Percentiles rank a stretch among this genome's conserved stretches.
These are phyloP conservation scores for Leptinotarsa texana DNA, from an alignment of 1,140 invertebrate species.

Conservation along the genomic window DNA sequence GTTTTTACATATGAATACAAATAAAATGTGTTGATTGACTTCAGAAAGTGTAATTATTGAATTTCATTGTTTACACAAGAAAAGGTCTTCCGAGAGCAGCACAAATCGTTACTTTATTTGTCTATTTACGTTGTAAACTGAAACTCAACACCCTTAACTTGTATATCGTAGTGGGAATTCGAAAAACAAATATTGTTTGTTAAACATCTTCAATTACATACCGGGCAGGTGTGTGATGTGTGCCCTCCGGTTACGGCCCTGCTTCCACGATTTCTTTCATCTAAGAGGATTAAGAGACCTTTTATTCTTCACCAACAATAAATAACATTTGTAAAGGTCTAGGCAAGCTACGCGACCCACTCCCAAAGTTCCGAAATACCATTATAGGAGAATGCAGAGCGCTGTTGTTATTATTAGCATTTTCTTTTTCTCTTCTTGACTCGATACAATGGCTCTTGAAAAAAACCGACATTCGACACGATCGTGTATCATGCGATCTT, in stretches of 20 bases:
- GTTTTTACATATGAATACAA: no score
- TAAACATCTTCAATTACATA: slow-evolving; percentile 24
- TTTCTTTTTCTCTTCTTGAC: slow-evolving; percentile 27
- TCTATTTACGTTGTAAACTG: neutral
- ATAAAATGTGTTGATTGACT: no score
- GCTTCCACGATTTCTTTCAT: slow-evolving; percentile 19
- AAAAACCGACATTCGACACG: slow-evolving; percentile 31
- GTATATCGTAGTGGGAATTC: neutral
- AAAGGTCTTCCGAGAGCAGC: no score
- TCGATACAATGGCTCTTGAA: slow-evolving; percentile 25
- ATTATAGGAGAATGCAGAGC: slow-evolving; percentile 29
- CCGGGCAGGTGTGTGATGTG: slow-evolving; percentile 12
- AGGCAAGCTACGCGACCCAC: slow-evolving; percentile 30
- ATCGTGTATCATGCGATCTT: slow-evolving; percentile 21
- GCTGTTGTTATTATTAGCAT: slow-evolving; percentile 32
- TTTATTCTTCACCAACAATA: slow-evolving; percentile 32
- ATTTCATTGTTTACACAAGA: no score
- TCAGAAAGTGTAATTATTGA: no score
- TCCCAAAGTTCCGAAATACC: slow-evolving; percentile 30
- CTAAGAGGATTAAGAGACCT: slow-evolving; percentile 40
- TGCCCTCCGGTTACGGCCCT: neutral
- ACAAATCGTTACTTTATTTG: neutral
- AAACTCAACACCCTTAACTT: neutral
- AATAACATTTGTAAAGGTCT: slow-evolving; percentile 27
- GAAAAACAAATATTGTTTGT: slow-evolving; percentile 20